Percentiles rank a stretch among this genome's conserved stretches.
Conservation (phyloP, 2,888 invertebrate genomes). For the Xanthia icteritia region DNA sequence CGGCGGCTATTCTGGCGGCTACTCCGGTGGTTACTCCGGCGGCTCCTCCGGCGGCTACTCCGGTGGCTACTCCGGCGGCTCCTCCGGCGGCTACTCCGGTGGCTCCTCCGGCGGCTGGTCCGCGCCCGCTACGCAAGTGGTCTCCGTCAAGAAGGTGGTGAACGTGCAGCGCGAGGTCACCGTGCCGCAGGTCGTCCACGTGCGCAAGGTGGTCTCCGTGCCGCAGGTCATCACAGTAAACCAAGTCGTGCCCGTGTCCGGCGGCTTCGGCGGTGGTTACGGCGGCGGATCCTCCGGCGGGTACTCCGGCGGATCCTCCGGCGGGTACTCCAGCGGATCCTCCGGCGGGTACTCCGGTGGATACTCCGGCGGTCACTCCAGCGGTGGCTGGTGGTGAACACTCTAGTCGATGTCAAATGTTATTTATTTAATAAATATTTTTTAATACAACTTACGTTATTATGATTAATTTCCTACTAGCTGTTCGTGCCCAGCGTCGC, state of each 20-base stretch:
- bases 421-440: slow-evolving; percentile 36
- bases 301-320: slow-evolving; percentile 32
- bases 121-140: slow-evolving; percentile 68
- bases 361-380: slow-evolving; percentile 27
- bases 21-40: slow-evolving; percentile 1
- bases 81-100: background rate
- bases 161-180: slow-evolving; percentile 74
- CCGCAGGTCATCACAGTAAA: slow-evolving; percentile 78
- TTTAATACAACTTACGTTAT: no score
- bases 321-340: background rate
- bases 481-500: no score
- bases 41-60: slow-evolving; percentile 34
- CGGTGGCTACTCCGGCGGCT: slow-evolving; percentile 32
- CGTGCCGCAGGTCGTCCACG: slow-evolving; percentile 77
- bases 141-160: slow-evolving; percentile 73
- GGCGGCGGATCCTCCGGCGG: slow-evolving; percentile 16
- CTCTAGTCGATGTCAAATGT: slow-evolving; percentile 39
- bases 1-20: slow-evolving; percentile 29
- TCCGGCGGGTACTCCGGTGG: slow-evolving; percentile 42
- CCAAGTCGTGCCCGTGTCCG: slow-evolving; percentile 70
- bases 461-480: no score
- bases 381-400: slow-evolving; percentile 65
- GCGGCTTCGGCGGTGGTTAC: slow-evolving; percentile 30
- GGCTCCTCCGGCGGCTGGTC: slow-evolving; percentile 1
- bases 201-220: slow-evolving; percentile 74